Evolutionary conservation across 2,888 invertebrate species (phyloP).

Genomic region (Ochropleura plecta): DNA sequence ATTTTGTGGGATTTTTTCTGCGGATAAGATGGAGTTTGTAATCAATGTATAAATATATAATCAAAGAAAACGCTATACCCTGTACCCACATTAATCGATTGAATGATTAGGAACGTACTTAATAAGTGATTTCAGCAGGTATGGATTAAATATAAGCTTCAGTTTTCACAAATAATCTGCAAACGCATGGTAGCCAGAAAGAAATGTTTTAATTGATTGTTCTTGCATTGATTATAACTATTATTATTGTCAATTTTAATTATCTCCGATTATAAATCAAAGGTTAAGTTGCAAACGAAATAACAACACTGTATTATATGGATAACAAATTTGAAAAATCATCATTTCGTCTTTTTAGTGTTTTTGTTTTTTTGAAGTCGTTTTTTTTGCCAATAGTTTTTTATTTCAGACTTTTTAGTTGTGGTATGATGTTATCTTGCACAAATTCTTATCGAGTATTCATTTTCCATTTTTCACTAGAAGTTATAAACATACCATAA

Average conservation of each 20-base stretch:
- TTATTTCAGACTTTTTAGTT: too few species aligned
- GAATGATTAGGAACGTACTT: slow-evolving; percentile 28
- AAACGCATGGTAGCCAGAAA: slow-evolving; percentile 1
- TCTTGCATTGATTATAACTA: background rate
- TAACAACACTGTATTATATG: background rate
- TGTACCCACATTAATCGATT: background rate
- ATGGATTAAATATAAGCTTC: background rate
- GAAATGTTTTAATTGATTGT: background rate
- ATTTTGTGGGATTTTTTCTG: too few species aligned
- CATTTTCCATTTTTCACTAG: too few species aligned
- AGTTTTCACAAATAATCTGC: background rate
- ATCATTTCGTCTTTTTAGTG: too few species aligned
- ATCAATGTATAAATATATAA: too few species aligned
- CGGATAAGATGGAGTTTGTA: too few species aligned
- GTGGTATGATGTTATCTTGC: too few species aligned
- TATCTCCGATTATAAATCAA: background rate
- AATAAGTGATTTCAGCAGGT: slow-evolving; percentile 8
- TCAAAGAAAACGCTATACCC: background rate
- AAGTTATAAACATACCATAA: too few species aligned
- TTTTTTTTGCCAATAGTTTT: too few species aligned
- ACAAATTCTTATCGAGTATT: too few species aligned
- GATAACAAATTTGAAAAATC: background rate
- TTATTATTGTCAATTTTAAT: background rate
- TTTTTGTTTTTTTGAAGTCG: too few species aligned
- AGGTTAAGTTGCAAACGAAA: background rate